phyloP scores from a whole-genome alignment of 2,113 vertebrate genomes.

The Vulpes ferrilata region DNA sequence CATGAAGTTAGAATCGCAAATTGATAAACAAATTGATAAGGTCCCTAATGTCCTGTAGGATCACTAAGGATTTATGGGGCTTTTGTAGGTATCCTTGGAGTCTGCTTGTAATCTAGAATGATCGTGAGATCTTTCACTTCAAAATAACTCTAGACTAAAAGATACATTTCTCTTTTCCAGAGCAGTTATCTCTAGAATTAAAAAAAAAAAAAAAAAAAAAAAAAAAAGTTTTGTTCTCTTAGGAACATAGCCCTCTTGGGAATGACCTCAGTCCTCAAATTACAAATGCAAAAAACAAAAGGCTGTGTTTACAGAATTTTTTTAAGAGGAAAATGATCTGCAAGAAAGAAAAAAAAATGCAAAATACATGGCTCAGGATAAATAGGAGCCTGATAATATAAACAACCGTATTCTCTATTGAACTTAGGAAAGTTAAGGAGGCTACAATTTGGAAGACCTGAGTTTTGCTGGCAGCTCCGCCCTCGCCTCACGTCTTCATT shows the following conservation, averaged over 20 bases:
- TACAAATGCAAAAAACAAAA: background rate
- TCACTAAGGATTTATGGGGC: background rate
- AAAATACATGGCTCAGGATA: background rate
- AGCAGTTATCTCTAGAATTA: background rate
- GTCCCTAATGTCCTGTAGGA: background rate
- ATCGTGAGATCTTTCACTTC: background rate
- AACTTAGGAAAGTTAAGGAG: background rate
- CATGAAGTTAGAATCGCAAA: conserved; percentile 46
- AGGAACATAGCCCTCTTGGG: background rate
- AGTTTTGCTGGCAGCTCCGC: background rate
- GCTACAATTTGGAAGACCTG: background rate
- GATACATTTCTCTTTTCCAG: background rate
- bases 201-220: background rate
- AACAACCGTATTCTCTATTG: background rate
- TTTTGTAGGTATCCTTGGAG: background rate
- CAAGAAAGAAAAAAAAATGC: background rate
- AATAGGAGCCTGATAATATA: background rate
- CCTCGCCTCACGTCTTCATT: background rate
- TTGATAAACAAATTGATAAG: conserved; percentile 7
- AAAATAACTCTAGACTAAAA: background rate
- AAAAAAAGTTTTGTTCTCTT: background rate
- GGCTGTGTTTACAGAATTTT: conserved; percentile 9
- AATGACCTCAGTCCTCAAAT: background rate
- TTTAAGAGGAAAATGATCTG: background rate
- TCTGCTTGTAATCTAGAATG: background rate